Base-by-base conservation (phyloP, 2,797 vertebrate species). In the Hippoglossus hippoglossus region DNA sequence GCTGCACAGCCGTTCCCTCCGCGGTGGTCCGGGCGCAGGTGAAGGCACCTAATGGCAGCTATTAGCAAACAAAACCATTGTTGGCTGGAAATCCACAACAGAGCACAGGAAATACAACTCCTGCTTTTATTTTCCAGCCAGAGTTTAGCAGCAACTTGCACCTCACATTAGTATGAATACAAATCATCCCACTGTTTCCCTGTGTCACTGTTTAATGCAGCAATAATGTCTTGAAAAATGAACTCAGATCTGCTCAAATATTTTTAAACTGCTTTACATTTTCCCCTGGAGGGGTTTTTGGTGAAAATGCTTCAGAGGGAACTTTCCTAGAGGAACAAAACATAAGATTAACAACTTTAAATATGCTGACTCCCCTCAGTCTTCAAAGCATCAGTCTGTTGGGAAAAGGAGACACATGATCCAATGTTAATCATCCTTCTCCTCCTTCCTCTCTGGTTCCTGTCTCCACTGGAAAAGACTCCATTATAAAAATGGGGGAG, bases 381-480 rank as follows among this genome's bases (percentile, higher is more conserved):
- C 71, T 80, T 68, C 61, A 79, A 73, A 65, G 68, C 13, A 0
- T 10, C 50, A 6, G 47, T 68, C 58, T 64, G 19, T 26, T 66
- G 54, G 73, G 75, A 88, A 71, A 44, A 58, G 58, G 49, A 61
- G 49, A 28, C 70, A 74, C 58, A 74, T n/a, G n/a, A n/a, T 75
- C 61, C 69, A 77, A 50, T 65, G 59, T 73, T 77, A 75, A 71
- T 79, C 50, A 66, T 52, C 50, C 44, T 51, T 28, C 26, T 54
- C 58, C 36, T 73, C 47, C 63, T 73, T 63, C 34, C 19, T 72
- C 39, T 56, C 34, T 60, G 50, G 65, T 78, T 65, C 52, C 53
- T 1, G 0, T 16, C 52, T 63, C 4, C 0, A 46, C 13, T 31
- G 21, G 6, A 59, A 31, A 41, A 26, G 34, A 31, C 46, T 71